phyloP scores from a whole-genome alignment of 1,140 invertebrate genomes.

The Pseudomyrmex flavicornis region DNA sequence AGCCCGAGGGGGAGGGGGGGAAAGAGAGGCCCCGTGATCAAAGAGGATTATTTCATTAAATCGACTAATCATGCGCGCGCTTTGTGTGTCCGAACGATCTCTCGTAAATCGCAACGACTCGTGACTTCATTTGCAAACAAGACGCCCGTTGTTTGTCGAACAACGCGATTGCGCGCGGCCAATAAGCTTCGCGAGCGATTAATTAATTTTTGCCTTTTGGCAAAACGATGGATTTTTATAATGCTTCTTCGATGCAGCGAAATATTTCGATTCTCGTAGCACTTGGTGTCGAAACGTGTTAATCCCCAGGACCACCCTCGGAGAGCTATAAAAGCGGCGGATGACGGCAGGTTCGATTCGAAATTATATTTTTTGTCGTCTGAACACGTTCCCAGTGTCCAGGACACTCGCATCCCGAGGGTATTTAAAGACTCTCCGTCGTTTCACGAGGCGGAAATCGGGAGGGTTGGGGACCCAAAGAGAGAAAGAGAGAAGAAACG shows the following conservation, averaged over 20 bases:
- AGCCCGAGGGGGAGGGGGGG: conserved; percentile 50
- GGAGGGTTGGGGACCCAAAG: not conserved
- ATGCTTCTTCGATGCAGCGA: no score
- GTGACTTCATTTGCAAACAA: conserved; percentile 42
- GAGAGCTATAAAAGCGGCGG: conserved; percentile 26
- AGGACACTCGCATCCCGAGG: conserved; percentile 82
- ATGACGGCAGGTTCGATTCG: conserved; percentile 54
- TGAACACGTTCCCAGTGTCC: conserved; percentile 80
- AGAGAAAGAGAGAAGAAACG: not conserved
- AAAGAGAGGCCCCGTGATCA: conserved; percentile 76
- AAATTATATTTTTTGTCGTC: conserved; percentile 84
- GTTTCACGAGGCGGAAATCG: conserved; percentile 71
- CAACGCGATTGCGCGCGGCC: not conserved
- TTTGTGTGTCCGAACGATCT: conserved; percentile 56
- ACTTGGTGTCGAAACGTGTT: not conserved
- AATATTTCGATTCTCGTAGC: not conserved
- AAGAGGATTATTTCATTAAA: conserved; percentile 85
- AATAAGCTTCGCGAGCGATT: conserved; percentile 6
- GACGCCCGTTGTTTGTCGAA: conserved; percentile 1
- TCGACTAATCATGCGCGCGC: conserved; percentile 80
- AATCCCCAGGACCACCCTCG: conserved; percentile 27
- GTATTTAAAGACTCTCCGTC: conserved; percentile 84
- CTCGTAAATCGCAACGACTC: conserved; percentile 49
- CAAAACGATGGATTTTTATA: no score
- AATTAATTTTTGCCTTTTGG: not conserved